Conservation (phyloP, 1,140 invertebrate genomes). For the Kradibia gibbosae region DNA sequence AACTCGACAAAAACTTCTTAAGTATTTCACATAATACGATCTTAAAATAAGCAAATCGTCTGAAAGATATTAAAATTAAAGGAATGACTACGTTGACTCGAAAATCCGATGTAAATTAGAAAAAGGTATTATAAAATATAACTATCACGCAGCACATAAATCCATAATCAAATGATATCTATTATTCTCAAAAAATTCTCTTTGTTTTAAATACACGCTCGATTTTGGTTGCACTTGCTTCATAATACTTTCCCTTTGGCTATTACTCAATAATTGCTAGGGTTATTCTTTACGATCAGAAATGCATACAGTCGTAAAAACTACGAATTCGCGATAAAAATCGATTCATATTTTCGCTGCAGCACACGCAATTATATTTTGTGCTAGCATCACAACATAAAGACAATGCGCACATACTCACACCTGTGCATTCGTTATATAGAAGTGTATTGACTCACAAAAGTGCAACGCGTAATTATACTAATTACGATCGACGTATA, state of each 20-base stretch:
- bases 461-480: conserved; percentile 36
- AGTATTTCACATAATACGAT: no score
- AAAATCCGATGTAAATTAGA: no score
- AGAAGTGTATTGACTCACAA: background rate
- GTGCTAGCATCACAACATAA: background rate
- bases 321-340: conserved; percentile 41
- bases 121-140: no score
- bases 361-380: background rate
- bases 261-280: conserved; percentile 33
- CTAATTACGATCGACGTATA: conserved; percentile 1
- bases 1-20: no score
- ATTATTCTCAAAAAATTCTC: background rate
- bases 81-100: no score
- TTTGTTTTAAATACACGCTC: background rate
- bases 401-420: no score
- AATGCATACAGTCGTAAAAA: conserved; percentile 37
- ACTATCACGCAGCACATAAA: no score
- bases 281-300: conserved; percentile 37
- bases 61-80: no score
- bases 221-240: background rate
- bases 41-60: no score
- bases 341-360: conserved; percentile 30
- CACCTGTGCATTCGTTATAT: no score
- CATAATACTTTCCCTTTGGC: background rate
- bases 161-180: no score